phyloP scores from a whole-genome alignment of 2,888 invertebrate genomes.

The Apocheima hispidaria region DNA sequence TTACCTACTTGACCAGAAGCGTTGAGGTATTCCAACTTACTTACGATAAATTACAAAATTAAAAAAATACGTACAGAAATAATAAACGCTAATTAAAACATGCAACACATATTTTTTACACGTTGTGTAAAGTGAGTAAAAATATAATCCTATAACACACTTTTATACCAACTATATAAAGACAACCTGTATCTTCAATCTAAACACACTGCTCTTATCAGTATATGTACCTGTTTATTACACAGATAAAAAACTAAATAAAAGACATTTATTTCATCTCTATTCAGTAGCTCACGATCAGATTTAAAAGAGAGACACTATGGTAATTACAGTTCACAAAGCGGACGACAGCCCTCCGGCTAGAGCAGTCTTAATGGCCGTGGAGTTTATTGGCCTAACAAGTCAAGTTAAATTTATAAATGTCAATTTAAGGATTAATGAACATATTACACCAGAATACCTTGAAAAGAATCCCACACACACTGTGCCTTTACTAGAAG shows the following conservation, averaged over 20 bases:
- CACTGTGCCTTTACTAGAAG: conserved; percentile 13
- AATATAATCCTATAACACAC: too few species aligned
- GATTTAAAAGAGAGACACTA: neutral
- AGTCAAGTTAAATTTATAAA: conserved; percentile 1
- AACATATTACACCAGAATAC: conserved; percentile 16
- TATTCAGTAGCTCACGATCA: neutral
- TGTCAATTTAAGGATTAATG: neutral
- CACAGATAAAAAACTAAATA: neutral
- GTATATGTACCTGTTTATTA: neutral
- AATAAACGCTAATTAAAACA: too few species aligned
- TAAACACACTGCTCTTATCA: neutral
- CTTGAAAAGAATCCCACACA: conserved; percentile 11
- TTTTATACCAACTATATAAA: neutral
- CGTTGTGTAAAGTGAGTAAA: too few species aligned
- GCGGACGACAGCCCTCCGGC: conserved; percentile 3
- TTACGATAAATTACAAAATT: too few species aligned
- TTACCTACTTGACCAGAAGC: too few species aligned
- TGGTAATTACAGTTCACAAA: conserved; percentile 7
- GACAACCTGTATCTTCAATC: neutral
- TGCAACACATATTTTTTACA: too few species aligned
- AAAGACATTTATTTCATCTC: neutral
- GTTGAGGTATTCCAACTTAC: too few species aligned
- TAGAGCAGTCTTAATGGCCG: conserved; percentile 12
- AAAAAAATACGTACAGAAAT: too few species aligned
- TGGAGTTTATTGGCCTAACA: neutral